Percentiles rank a stretch among this genome's conserved stretches.
Conservation (phyloP, 2,888 invertebrate genomes). For the Drosophila borealis region DNA sequence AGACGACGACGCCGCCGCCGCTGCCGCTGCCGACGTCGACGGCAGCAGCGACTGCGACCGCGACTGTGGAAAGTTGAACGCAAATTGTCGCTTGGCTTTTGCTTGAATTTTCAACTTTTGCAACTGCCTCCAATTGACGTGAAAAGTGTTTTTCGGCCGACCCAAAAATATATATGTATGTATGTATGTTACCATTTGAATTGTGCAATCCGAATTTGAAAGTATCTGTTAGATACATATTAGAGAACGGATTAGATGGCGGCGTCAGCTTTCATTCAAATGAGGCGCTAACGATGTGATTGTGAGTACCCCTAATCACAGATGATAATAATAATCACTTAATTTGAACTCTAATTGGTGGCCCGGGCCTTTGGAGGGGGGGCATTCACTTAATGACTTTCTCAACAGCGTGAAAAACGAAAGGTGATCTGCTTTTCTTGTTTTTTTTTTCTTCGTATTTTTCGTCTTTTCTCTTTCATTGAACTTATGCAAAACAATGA, state of each 20-base stretch:
- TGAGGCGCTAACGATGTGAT: constrained; percentile 49
- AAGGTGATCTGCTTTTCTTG: constrained; percentile 78
- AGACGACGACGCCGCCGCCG: constrained; percentile 36
- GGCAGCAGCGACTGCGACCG: constrained; percentile 22
- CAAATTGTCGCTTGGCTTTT: constrained; percentile 61
- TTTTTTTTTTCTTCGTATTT: constrained; percentile 29
- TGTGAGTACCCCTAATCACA: constrained; percentile 32
- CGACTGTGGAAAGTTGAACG: constrained; percentile 73
- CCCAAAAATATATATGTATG: background rate
- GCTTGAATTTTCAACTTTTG: constrained; percentile 57
- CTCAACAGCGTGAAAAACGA: constrained; percentile 64
- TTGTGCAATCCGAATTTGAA: constrained; percentile 44
- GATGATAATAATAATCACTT: constrained; percentile 77
- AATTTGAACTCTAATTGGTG: constrained; percentile 72
- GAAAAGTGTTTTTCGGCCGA: constrained; percentile 62
- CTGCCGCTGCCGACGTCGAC: constrained; percentile 16
- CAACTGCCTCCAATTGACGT: constrained; percentile 60
- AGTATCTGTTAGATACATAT: constrained; percentile 6
- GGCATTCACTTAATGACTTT: constrained; percentile 69
- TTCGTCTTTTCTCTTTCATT: constrained; percentile 56
- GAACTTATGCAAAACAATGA: constrained; percentile 75
- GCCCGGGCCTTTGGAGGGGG: constrained; percentile 2
- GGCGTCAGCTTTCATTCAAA: constrained; percentile 70
- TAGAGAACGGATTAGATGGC: constrained; percentile 11
- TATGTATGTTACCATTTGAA: constrained; percentile 3